Percentiles rank a stretch among this genome's conserved stretches.
phyloP scores from a whole-genome alignment of 2,797 vertebrate species.

The Gadopsis bispinosus region DNA sequence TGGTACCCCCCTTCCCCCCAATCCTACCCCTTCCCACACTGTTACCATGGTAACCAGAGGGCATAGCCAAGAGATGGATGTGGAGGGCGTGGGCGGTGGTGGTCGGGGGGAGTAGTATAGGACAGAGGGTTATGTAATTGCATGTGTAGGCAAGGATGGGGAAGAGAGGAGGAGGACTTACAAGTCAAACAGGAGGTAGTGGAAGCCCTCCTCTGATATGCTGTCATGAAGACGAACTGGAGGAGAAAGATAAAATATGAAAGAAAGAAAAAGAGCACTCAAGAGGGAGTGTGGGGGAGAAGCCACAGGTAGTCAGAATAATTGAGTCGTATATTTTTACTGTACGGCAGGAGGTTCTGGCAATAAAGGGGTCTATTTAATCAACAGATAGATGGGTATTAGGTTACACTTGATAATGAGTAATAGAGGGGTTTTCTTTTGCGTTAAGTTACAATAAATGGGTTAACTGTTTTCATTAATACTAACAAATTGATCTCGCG shows the following conservation, averaged over 20 bases:
- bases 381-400: background rate
- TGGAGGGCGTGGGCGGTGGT: constrained; percentile 63
- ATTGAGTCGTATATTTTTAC: constrained; percentile 30
- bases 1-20: constrained; percentile 7
- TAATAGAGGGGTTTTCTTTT: background rate
- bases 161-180: constrained; percentile 84
- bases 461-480: background rate
- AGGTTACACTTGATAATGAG: background rate
- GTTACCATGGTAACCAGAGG: constrained; percentile 81
- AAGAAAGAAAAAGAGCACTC: background rate
- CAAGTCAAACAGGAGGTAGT: constrained; percentile 99
- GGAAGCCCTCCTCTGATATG: constrained; percentile 98
- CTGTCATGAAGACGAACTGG: constrained; percentile 97
- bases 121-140: constrained; percentile 66
- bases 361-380: background rate
- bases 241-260: constrained; percentile 39
- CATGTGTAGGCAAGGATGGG: constrained; percentile 34
- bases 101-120: constrained; percentile 50
- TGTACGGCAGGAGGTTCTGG: background rate
- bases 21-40: constrained; percentile 36
- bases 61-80: constrained; percentile 66
- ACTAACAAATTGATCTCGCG: background rate
- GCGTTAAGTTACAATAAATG: background rate
- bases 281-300: background rate
- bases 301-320: constrained; percentile 44